A percentile compares a stretch with the other conserved stretches of the same genome.
Evolutionary conservation across 1,140 invertebrate species (phyloP).

Genomic region (Aleiodes sp.): DNA sequence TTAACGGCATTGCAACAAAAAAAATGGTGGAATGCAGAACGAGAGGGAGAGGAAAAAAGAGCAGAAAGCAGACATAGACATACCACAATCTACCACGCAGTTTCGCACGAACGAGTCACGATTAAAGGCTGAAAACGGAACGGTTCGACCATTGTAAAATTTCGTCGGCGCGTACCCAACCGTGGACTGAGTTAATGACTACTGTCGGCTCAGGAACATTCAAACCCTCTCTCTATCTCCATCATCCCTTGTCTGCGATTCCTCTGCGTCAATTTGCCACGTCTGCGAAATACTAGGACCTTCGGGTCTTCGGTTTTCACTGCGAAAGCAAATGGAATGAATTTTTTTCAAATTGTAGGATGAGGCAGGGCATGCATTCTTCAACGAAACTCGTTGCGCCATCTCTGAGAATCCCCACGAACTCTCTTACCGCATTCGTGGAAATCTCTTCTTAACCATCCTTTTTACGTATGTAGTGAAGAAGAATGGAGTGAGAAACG

Average conservation of each 20-base stretch:
- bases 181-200: constrained; percentile 4
- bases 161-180: not conserved
- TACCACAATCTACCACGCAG: constrained; percentile 8
- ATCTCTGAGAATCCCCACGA: constrained; percentile 36
- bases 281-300: not conserved
- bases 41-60: not conserved
- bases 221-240: not conserved
- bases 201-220: constrained; percentile 2
- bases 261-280: not conserved
- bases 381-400: constrained; percentile 35
- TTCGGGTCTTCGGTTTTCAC: not conserved
- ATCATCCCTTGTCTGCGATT: not conserved
- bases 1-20: not conserved
- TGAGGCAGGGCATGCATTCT: not conserved
- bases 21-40: not conserved
- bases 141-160: constrained; percentile 18
- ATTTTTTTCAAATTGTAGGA: not conserved
- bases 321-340: not conserved
- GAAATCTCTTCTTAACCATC: not conserved
- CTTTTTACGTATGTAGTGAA: not conserved
- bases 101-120: constrained; percentile 7
- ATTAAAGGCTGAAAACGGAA: constrained; percentile 8
- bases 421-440: constrained; percentile 8
- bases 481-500: not conserved
- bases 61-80: not conserved